These are phyloP conservation scores for Eremobia ochroleuca DNA, from an alignment of 2,888 invertebrate genomes.

Conservation along the genomic window DNA sequence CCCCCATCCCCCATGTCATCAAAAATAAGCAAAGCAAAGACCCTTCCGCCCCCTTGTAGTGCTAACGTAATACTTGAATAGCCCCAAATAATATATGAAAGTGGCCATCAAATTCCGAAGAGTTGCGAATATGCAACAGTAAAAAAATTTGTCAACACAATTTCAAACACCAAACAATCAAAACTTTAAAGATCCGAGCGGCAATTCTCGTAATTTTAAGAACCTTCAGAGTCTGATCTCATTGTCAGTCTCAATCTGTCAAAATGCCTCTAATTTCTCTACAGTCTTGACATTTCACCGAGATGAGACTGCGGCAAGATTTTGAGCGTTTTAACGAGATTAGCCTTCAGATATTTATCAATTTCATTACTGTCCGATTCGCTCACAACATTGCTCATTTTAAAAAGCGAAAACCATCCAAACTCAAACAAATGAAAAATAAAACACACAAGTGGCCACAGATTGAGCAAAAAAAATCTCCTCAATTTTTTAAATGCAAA, in stretches of 20 bases:
- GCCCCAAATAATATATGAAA: no score
- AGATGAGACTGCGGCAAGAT: no score
- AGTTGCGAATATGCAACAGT: neutral
- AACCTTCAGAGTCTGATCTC: no score
- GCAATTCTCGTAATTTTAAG: no score
- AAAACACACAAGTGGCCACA: conserved; percentile 33
- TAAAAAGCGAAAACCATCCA: neutral
- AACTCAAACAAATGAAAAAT: conserved; percentile 14
- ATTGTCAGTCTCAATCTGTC: no score
- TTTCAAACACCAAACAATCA: neutral
- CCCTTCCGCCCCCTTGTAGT: no score
- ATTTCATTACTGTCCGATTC: neutral
- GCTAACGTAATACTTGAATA: no score
- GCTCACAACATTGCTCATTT: neutral
- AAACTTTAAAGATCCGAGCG: neutral
- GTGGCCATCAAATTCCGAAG: neutral
- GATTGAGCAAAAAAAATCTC: conserved; percentile 41
- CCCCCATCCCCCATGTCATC: no score
- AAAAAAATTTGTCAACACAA: neutral
- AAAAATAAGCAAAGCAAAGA: no score
- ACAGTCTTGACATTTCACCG: no score
- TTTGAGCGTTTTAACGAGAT: no score
- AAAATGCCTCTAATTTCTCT: no score
- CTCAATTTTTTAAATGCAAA: conserved; percentile 53
- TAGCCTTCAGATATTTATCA: neutral